These are phyloP conservation scores for Poecilus cupreus DNA, from an alignment of 2,888 invertebrate genomes.

Conservation along the genomic window DNA sequence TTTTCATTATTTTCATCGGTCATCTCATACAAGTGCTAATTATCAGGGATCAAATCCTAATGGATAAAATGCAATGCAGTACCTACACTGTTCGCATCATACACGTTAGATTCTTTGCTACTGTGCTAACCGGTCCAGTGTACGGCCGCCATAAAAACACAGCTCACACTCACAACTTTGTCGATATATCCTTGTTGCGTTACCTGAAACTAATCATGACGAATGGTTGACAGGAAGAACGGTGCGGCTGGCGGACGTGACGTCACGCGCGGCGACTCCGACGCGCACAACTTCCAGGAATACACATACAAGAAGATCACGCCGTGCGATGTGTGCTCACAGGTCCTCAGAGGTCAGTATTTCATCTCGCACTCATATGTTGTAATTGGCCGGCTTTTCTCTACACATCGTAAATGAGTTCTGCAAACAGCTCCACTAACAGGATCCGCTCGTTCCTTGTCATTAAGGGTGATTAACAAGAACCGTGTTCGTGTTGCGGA, in stretches of 20 bases:
- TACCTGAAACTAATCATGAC: slow-evolving; percentile 28
- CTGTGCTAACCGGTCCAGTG: neutral
- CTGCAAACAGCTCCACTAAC: no score
- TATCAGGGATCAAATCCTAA: no score
- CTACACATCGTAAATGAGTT: neutral
- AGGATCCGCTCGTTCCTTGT: no score
- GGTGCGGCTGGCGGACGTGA: slow-evolving; percentile 79
- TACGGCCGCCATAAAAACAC: slow-evolving; percentile 34
- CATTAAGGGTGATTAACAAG: no score
- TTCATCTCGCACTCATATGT: neutral
- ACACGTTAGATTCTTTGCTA: neutral
- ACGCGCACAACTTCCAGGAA: slow-evolving; percentile 92
- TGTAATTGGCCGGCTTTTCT: no score
- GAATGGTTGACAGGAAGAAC: slow-evolving; percentile 79
- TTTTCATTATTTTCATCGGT: neutral
- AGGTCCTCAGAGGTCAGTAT: slow-evolving; percentile 87
- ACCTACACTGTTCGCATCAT: no score
- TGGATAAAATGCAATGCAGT: no score
- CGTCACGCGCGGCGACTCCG: slow-evolving; percentile 78
- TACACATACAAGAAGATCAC: slow-evolving; percentile 97
- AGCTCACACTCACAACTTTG: slow-evolving; percentile 20
- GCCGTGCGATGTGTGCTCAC: slow-evolving; percentile 94
- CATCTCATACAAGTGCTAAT: no score
- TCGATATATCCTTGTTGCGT: slow-evolving; percentile 22
- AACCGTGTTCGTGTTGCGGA: neutral